Evolutionary conservation across 2,888 invertebrate species (phyloP).

Genomic region (Sesia apiformis): DNA sequence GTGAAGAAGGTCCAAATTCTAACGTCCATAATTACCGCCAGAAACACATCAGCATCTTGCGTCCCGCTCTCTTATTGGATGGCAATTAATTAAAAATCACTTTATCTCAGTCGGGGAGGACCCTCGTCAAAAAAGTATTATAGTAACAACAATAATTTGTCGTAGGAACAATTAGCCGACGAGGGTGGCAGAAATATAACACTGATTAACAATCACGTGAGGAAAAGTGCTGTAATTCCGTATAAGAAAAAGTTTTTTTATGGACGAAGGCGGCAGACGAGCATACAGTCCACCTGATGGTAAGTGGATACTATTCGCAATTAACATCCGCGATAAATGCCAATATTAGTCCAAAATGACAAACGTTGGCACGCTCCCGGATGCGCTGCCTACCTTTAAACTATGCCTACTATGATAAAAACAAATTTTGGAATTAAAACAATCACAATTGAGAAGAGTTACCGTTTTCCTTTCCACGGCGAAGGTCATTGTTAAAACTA

Average conservation of each 20-base stretch:
- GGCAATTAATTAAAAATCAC: conserved; percentile 11
- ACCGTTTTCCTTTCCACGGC: no score
- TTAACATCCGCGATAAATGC: no score
- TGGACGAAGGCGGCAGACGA: no score
- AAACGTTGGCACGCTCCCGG: no score
- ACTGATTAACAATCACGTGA: conserved; percentile 33
- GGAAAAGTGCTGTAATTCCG: conserved; percentile 12
- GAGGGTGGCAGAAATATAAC: conserved; percentile 43
- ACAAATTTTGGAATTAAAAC: no score
- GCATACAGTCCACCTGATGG: no score
- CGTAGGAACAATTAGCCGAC: conserved; percentile 27
- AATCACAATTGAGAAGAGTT: no score
- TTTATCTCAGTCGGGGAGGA: conserved; percentile 22
- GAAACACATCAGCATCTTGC: conserved; percentile 3
- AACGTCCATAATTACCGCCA: conserved; percentile 3
- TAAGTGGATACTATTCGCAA: no score
- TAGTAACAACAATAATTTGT: conserved; percentile 54
- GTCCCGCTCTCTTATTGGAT: conserved; percentile 4
- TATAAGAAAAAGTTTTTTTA: not conserved
- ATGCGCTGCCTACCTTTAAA: no score
- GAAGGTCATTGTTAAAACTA: no score
- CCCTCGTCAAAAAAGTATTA: conserved; percentile 63
- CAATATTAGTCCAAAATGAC: no score
- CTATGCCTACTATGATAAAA: no score
- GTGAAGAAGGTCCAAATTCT: not conserved